Evolutionary conservation across 2,113 vertebrate genomes (phyloP).

Genomic region (Chloropsis hardwickii): DNA sequence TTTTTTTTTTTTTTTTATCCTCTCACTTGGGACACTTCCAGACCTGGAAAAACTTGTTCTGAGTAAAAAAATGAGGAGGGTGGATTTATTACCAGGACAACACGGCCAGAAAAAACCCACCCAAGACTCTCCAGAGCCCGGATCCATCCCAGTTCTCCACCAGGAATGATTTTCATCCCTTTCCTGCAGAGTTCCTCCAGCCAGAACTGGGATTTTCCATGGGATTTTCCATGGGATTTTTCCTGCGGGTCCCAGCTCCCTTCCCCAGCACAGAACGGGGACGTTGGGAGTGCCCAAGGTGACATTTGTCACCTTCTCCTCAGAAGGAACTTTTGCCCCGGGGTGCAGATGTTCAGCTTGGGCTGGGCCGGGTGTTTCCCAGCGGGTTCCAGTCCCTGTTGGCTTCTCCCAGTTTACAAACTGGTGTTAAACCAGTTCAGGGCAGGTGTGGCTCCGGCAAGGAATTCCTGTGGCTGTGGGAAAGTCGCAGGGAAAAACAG

Average conservation of each 20-base stretch:
- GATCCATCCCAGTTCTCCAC: background rate
- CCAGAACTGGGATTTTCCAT: background rate
- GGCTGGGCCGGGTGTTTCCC: conserved; percentile 32
- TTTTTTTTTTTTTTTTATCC: background rate
- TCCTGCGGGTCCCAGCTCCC: background rate
- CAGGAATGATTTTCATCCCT: background rate
- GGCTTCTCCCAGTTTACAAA: conserved; percentile 6
- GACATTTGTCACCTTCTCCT: conserved; percentile 17
- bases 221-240: background rate
- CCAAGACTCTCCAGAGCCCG: background rate
- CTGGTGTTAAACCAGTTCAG: conserved; percentile 35
- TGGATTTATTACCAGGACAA: background rate
- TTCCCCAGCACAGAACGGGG: background rate
- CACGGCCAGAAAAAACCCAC: background rate
- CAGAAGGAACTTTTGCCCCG: background rate
- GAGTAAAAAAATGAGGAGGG: background rate
- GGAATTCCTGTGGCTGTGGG: conserved; percentile 62
- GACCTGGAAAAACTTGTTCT: conserved; percentile 51
- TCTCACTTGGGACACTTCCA: conserved; percentile 18
- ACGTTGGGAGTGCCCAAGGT: background rate
- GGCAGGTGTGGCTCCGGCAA: conserved; percentile 27
- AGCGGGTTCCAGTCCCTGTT: background rate
- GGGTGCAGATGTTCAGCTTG: conserved; percentile 19
- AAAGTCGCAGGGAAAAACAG: conserved; percentile 8
- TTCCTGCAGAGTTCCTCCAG: background rate